A percentile compares a stretch with the other conserved stretches of the same genome.
phyloP scores from a whole-genome alignment of 2,888 invertebrate genomes.

The Ischnura elegans region DNA sequence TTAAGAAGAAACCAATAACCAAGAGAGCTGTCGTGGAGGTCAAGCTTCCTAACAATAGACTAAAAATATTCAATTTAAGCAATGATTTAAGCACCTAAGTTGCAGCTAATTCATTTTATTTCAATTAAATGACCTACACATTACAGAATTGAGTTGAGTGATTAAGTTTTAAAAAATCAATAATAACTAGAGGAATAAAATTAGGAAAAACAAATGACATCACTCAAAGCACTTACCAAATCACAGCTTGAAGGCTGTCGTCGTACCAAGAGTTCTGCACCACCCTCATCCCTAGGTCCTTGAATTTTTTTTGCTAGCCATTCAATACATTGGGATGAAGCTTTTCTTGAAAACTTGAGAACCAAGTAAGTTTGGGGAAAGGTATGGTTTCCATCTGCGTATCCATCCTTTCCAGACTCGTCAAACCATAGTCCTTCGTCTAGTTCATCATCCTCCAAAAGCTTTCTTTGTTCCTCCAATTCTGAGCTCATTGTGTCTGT shows the following conservation, averaged over 20 bases:
- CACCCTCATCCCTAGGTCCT: constrained; percentile 79
- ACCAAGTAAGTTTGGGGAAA: constrained; percentile 80
- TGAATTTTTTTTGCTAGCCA: constrained; percentile 81
- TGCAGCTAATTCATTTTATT: no score
- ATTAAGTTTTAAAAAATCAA: no score
- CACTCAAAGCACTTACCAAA: constrained; percentile 73
- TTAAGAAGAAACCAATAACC: no score
- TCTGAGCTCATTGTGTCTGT: background rate
- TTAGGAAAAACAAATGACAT: constrained; percentile 10
- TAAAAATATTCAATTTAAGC: no score
- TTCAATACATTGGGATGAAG: constrained; percentile 78
- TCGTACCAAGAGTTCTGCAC: constrained; percentile 80
- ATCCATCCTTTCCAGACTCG: background rate
- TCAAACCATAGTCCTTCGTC: constrained; percentile 30
- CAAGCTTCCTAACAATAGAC: no score
- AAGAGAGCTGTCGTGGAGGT: no score
- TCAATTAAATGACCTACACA: no score
- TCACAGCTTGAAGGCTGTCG: constrained; percentile 77
- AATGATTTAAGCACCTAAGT: no score
- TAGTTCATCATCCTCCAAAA: background rate
- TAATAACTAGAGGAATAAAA: background rate
- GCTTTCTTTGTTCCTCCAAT: background rate
- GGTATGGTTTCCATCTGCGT: constrained; percentile 48
- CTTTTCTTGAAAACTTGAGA: constrained; percentile 78
- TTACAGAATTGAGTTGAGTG: no score